Conservation (phyloP, 2,888 invertebrate genomes). For the Eupithecia dodoneata region DNA sequence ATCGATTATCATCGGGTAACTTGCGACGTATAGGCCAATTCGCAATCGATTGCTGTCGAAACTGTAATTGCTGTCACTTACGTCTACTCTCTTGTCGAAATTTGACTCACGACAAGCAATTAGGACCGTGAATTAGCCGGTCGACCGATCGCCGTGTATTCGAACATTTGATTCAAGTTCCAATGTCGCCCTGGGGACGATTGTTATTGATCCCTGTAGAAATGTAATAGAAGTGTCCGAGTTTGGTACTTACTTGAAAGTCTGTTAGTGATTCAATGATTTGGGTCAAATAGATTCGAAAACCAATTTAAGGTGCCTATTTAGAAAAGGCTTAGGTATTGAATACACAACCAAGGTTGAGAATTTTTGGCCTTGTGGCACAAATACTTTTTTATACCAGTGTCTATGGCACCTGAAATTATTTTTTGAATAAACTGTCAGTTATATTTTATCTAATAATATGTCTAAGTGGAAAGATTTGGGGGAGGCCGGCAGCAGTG, state of each 20-base stretch:
- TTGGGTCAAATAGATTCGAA: slow-evolving; percentile 14
- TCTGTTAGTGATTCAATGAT: slow-evolving; percentile 22
- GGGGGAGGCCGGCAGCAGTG: too few species aligned
- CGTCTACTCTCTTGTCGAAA: neutral
- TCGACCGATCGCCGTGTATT: slow-evolving; percentile 6
- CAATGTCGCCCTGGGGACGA: slow-evolving; percentile 30
- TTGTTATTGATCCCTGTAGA: slow-evolving; percentile 39
- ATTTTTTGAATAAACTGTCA: neutral
- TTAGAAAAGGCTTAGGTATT: neutral
- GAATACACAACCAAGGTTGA: neutral
- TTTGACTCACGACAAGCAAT: slow-evolving; percentile 3
- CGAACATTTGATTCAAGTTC: slow-evolving; percentile 30
- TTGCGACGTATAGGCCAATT: neutral
- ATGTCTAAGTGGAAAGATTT: too few species aligned
- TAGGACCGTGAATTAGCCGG: neutral
- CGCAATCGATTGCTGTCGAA: slow-evolving; percentile 1
- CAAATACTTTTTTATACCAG: neutral
- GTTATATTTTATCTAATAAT: too few species aligned
- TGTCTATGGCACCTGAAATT: neutral
- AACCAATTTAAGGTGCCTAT: slow-evolving; percentile 7
- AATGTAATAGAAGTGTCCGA: slow-evolving; percentile 29
- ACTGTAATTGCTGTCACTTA: slow-evolving; percentile 7
- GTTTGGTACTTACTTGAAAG: slow-evolving; percentile 16
- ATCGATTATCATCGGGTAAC: neutral
- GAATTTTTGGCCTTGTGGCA: neutral